Evolutionary conservation across 2,797 vertebrate species (phyloP).

Genomic region (Enteromius paludinosus): DNA sequence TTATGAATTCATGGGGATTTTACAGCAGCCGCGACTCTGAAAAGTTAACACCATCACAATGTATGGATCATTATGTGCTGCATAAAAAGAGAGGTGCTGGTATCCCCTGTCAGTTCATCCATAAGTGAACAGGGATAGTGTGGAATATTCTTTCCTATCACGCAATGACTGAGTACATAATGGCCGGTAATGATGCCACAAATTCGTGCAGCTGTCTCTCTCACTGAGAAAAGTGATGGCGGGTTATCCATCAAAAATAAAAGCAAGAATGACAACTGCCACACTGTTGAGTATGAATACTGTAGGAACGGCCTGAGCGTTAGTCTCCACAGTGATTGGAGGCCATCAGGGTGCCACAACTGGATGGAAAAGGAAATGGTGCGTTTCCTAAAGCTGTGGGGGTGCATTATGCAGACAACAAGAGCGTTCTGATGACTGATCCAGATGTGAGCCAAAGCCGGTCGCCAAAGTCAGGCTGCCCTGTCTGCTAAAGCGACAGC

Average conservation of each 20-base stretch:
- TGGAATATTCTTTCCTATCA: constrained; percentile 30
- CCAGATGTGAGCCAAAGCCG: constrained; percentile 32
- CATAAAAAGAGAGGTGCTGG: constrained; percentile 8
- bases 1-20: constrained; percentile 21
- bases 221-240: constrained; percentile 33
- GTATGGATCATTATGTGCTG: constrained; percentile 10
- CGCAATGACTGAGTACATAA: constrained; percentile 52
- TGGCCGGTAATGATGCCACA: constrained; percentile 57
- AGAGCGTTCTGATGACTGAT: constrained; percentile 56
- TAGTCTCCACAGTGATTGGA: constrained; percentile 59
- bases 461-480: constrained; percentile 27
- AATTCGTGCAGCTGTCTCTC: constrained; percentile 51
- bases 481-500: constrained; percentile 11
- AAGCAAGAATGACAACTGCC: constrained; percentile 33
- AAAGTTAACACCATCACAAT: not conserved
- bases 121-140: constrained; percentile 17
- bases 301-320: constrained; percentile 39
- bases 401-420: constrained; percentile 51
- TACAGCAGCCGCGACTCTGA: not conserved
- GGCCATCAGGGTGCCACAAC: constrained; percentile 60
- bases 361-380: constrained; percentile 57
- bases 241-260: constrained; percentile 55
- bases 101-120: constrained; percentile 20
- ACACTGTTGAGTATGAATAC: constrained; percentile 5
- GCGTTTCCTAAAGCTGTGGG: constrained; percentile 47